These are phyloP conservation scores for Drosophila greeni DNA, from an alignment of 2,888 invertebrate genomes.

Conservation along the genomic window DNA sequence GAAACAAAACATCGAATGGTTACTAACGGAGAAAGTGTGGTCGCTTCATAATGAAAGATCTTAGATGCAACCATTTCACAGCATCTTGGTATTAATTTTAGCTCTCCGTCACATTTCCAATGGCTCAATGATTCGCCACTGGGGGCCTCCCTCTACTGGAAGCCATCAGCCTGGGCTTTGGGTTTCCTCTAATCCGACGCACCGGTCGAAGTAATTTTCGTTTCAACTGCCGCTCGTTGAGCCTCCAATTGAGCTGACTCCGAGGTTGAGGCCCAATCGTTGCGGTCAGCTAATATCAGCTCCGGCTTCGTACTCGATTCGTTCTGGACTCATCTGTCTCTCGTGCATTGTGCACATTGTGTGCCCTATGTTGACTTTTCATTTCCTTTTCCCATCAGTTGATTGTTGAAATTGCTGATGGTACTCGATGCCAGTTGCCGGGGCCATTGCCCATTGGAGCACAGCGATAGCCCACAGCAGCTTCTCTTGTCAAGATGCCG, in stretches of 20 bases:
- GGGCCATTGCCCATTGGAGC: constrained; percentile 16
- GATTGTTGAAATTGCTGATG: constrained; percentile 71
- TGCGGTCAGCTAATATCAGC: constrained; percentile 54
- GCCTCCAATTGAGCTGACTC: constrained; percentile 41
- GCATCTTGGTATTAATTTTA: not conserved
- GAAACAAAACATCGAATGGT: no score
- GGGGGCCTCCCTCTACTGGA: not conserved
- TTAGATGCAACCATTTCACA: constrained; percentile 2
- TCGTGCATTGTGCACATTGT: constrained; percentile 36
- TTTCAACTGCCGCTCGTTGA: constrained; percentile 47
- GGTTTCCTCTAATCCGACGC: constrained; percentile 37
- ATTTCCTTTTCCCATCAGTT: constrained; percentile 74
- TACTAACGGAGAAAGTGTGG: not conserved
- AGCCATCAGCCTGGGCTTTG: not conserved
- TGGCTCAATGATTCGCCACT: constrained; percentile 1
- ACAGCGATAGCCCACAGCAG: constrained; percentile 35
- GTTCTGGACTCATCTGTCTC: constrained; percentile 17
- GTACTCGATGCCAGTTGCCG: constrained; percentile 42
- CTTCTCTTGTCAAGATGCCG: constrained; percentile 53
- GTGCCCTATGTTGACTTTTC: constrained; percentile 73
- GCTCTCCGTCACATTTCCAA: not conserved
- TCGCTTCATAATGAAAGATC: not conserved
- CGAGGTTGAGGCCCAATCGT: constrained; percentile 41
- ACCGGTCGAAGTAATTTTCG: constrained; percentile 52
- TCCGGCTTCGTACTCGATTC: constrained; percentile 22